Conservation (phyloP, 1,140 invertebrate species). For the Orussus abietinus region DNA sequence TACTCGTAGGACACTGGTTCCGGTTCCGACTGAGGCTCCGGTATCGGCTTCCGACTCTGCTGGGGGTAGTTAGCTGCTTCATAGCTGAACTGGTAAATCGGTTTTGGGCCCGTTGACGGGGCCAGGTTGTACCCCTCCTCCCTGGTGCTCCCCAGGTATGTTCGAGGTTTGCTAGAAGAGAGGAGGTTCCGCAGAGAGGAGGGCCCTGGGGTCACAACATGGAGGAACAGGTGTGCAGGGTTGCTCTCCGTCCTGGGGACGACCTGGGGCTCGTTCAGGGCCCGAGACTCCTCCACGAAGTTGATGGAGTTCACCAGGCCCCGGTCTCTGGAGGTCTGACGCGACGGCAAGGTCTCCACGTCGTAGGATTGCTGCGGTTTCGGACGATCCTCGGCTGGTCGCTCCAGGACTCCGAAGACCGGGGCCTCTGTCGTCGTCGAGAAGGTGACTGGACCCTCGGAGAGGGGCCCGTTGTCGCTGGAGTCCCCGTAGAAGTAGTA, state of each 20-base stretch:
- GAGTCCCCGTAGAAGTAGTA: constrained; percentile 50
- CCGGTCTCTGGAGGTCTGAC: constrained; percentile 28
- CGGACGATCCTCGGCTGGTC: constrained; percentile 22
- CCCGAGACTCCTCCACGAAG: constrained; percentile 31
- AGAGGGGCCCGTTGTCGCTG: constrained; percentile 38
- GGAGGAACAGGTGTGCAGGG: too few relatives aligned
- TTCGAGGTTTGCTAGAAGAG: too few relatives aligned
- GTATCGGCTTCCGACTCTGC: constrained; percentile 21
- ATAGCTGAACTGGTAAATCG: constrained; percentile 61
- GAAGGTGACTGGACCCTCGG: constrained; percentile 28
- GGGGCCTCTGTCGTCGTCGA: constrained; percentile 33
- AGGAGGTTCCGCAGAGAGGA: too few relatives aligned
- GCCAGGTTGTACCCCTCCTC: too few relatives aligned
- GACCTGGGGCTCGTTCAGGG: too few relatives aligned
- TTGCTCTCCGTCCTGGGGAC: too few relatives aligned
- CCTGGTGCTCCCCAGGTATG: too few relatives aligned
- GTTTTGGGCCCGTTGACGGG: too few relatives aligned
- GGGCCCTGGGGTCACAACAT: too few relatives aligned
- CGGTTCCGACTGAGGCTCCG: constrained; percentile 23
- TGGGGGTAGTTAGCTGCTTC: constrained; percentile 53
- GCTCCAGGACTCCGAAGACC: constrained; percentile 26
- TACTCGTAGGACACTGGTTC: constrained; percentile 30
- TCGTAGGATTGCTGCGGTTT: background rate
- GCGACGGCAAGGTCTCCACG: constrained; percentile 18
- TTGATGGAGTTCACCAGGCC: constrained; percentile 33